Percentiles rank a stretch among this genome's conserved stretches.
phyloP scores from a whole-genome alignment of 2,113 vertebrate genomes.

The Tenebrosternarchus preto region DNA sequence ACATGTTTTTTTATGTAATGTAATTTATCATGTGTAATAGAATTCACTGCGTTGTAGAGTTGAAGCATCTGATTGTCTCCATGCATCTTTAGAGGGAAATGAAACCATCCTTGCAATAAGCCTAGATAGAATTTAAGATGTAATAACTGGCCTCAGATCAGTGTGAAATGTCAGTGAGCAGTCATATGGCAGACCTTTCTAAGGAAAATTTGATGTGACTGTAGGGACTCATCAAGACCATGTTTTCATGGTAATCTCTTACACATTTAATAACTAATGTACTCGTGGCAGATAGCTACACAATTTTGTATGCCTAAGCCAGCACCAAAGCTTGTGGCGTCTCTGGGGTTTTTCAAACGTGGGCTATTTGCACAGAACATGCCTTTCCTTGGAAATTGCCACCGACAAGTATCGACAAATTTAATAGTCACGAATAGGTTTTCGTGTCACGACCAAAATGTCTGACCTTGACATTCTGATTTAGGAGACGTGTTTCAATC shows the following conservation, averaged over 20 bases:
- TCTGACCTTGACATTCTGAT: slow-evolving; percentile 29
- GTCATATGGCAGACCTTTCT: background rate
- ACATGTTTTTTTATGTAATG: background rate
- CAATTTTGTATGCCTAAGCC: background rate
- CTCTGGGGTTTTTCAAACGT: background rate
- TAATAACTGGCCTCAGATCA: background rate
- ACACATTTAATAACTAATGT: too few relatives aligned
- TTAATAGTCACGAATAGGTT: background rate
- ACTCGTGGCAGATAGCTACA: too few relatives aligned
- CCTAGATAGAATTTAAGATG: background rate
- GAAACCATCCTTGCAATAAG: too few relatives aligned
- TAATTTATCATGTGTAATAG: too few relatives aligned
- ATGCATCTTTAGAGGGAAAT: too few relatives aligned
- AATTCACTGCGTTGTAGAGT: too few relatives aligned
- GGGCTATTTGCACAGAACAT: background rate
- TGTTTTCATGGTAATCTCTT: background rate
- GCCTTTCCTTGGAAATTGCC: background rate
- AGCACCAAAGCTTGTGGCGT: background rate
- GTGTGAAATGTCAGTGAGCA: background rate
- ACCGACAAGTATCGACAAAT: background rate
- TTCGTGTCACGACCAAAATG: slow-evolving; percentile 11
- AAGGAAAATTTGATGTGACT: background rate
- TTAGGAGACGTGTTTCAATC: background rate
- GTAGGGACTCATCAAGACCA: background rate
- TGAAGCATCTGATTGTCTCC: too few relatives aligned